These are phyloP conservation scores for Bubo blakistoni DNA, from an alignment of 2,113 vertebrate species.

Conservation along the genomic window DNA sequence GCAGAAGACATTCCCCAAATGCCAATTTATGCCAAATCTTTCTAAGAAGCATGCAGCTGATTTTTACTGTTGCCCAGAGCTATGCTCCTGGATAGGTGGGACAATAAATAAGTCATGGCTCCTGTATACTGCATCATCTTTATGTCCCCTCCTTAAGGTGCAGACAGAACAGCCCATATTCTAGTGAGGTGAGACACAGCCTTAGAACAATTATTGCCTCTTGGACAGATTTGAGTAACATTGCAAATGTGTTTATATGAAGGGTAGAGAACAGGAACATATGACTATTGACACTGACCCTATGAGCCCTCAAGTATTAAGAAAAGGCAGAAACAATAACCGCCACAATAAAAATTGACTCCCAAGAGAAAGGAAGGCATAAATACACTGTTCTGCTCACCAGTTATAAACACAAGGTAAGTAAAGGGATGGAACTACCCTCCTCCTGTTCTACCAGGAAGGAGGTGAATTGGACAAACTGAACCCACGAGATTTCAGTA, in stretches of 20 bases:
- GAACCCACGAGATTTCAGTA: background rate
- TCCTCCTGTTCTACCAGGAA: background rate
- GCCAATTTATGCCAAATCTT: conserved; percentile 44
- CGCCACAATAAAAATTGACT: background rate
- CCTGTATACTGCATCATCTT: conserved; percentile 37
- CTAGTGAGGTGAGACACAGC: conserved; percentile 44
- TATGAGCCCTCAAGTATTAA: background rate
- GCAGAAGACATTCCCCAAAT: conserved; percentile 60
- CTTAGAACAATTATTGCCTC: conserved; percentile 43
- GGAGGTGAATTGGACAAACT: background rate
- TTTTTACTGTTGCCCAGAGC: conserved; percentile 49
- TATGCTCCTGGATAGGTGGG: conserved; percentile 38
- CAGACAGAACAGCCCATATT: conserved; percentile 67
- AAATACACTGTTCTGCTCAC: background rate
- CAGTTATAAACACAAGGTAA: background rate
- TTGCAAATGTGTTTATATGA: background rate
- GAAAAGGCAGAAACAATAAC: background rate
- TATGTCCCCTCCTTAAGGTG: conserved; percentile 35
- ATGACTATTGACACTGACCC: background rate
- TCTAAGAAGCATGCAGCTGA: conserved; percentile 45
- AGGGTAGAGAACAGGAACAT: background rate
- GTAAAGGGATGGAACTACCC: background rate
- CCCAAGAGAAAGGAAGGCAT: background rate
- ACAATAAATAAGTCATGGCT: conserved; percentile 50
- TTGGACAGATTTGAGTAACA: conserved; percentile 49